Evolutionary conservation across 2,888 invertebrate species (phyloP).

Genomic region (Amiota communis): DNA sequence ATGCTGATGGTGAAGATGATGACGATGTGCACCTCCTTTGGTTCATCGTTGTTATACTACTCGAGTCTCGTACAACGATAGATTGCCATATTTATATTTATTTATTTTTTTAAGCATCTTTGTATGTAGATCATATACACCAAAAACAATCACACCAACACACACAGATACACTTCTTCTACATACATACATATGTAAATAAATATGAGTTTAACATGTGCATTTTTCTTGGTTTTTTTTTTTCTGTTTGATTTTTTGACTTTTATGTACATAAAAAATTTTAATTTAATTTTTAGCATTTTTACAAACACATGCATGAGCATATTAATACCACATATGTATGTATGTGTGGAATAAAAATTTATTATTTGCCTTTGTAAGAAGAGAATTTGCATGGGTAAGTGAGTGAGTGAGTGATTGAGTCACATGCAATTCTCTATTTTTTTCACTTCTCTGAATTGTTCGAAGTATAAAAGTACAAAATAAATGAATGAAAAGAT

Average conservation of each 20-base stretch:
- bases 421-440: background rate
- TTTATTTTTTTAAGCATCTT: slow-evolving; percentile 13
- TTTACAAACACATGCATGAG: background rate
- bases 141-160: background rate
- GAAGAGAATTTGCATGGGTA: background rate
- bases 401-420: too few relatives aligned
- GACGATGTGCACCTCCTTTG: background rate
- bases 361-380: slow-evolving; percentile 14
- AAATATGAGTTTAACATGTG: too few relatives aligned
- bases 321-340: slow-evolving; percentile 27
- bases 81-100: slow-evolving; percentile 13
- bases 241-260: background rate
- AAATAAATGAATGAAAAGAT: slow-evolving; percentile 60
- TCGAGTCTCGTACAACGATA: too few relatives aligned
- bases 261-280: slow-evolving; percentile 13
- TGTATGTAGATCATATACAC: background rate
- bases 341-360: slow-evolving; percentile 24
- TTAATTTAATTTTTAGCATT: slow-evolving; percentile 20
- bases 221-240: too few relatives aligned
- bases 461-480: slow-evolving; percentile 32
- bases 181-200: too few relatives aligned
- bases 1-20: background rate
- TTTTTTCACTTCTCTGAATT: background rate
- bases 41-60: background rate
- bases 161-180: background rate